Evolutionary conservation across 2,888 invertebrate species (phyloP).

Genomic region (Netelia melanura): DNA sequence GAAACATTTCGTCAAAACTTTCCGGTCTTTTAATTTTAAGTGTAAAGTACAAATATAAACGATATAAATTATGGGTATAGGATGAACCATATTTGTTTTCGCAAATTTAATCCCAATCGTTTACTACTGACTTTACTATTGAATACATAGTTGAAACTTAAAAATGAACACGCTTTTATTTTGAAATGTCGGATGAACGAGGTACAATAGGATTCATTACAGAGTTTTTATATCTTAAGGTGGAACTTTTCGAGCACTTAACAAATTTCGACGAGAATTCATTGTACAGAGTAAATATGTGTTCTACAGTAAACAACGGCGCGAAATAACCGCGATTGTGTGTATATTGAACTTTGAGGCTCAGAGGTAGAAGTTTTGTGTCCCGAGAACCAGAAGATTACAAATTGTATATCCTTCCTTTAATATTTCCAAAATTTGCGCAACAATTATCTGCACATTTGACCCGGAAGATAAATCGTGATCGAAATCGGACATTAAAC

Average conservation of each 20-base stretch:
- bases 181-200: slow-evolving; percentile 25
- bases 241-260: slow-evolving; percentile 18
- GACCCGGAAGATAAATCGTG: not conserved
- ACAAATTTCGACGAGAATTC: slow-evolving; percentile 22
- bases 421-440: slow-evolving; percentile 1
- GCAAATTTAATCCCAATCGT: not conserved
- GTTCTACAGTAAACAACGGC: not conserved
- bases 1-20: no score
- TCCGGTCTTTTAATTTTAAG: no score
- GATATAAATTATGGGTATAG: no score
- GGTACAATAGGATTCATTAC: slow-evolving; percentile 34
- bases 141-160: not conserved
- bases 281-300: slow-evolving; percentile 25
- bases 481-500: not conserved
- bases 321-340: not conserved
- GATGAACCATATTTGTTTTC: no score
- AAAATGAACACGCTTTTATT: slow-evolving; percentile 58
- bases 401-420: slow-evolving; percentile 29
- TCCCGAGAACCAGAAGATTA: slow-evolving; percentile 11
- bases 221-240: slow-evolving; percentile 8
- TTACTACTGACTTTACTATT: not conserved
- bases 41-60: no score
- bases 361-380: slow-evolving; percentile 64
- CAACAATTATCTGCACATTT: not conserved
- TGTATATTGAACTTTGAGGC: slow-evolving; percentile 51